These are phyloP conservation scores for Brachyopa scutellaris DNA, from an alignment of 2,888 invertebrate species.

Conservation along the genomic window DNA sequence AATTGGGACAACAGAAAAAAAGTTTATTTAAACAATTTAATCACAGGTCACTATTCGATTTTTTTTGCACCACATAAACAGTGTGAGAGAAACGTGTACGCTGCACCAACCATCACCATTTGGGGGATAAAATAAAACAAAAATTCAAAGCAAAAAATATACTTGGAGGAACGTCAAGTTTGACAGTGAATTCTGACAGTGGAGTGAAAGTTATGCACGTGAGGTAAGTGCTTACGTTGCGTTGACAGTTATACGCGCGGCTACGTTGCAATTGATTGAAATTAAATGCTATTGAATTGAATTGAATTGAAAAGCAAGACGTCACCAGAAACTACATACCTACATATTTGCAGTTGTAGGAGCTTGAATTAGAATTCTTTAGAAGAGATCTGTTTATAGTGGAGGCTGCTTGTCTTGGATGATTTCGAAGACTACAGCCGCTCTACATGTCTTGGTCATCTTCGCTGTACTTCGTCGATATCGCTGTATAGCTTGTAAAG, in stretches of 20 bases:
- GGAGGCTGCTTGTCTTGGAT: no score
- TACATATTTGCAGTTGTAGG: no score
- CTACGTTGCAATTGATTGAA: not conserved
- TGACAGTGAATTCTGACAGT: conserved; percentile 15
- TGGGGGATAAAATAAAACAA: conserved; percentile 53
- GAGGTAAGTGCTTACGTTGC: not conserved
- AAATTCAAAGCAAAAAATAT: not conserved
- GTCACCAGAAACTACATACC: no score
- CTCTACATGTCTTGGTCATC: no score
- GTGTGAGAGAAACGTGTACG: conserved; percentile 49
- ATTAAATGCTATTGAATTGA: conserved; percentile 1
- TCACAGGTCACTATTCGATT: conserved; percentile 1
- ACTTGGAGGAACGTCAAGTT: conserved; percentile 35
- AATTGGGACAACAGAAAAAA: not conserved
- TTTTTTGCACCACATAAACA: conserved; percentile 49
- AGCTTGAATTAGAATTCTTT: no score
- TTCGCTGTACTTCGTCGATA: no score
- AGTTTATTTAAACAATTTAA: conserved; percentile 9
- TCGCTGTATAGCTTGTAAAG: no score
- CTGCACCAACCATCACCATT: conserved; percentile 47
- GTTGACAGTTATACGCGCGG: not conserved
- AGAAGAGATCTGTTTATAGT: no score
- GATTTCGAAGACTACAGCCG: no score
- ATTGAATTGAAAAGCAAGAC: no score
- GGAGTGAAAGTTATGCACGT: not conserved